phyloP scores from a whole-genome alignment of 2,888 invertebrate genomes.

The Trichogramma dendrolimi region DNA sequence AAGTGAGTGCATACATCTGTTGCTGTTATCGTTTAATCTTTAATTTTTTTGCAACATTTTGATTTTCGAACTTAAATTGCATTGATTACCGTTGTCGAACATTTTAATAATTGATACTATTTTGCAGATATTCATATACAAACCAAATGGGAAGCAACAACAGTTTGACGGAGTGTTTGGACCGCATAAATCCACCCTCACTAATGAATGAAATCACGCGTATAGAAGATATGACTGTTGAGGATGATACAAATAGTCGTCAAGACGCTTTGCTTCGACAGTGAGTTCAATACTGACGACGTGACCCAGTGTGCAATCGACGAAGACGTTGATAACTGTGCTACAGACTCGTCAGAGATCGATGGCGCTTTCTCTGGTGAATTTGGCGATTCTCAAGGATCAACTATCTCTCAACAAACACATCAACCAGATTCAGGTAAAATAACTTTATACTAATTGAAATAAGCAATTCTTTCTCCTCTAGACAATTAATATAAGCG shows the following conservation, averaged over 20 bases:
- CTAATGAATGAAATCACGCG: conserved; percentile 69
- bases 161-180: conserved; percentile 59
- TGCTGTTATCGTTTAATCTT: too few species aligned
- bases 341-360: conserved; percentile 60
- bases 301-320: conserved; percentile 25
- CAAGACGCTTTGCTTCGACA: conserved; percentile 57
- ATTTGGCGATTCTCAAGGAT: conserved; percentile 64
- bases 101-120: background rate
- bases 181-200: conserved; percentile 70
- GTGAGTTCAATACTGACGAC: conserved; percentile 54
- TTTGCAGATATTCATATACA: conserved; percentile 39
- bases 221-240: conserved; percentile 51
- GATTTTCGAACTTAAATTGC: too few species aligned
- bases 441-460: background rate
- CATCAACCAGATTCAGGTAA: conserved; percentile 43
- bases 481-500: too few species aligned
- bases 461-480: too few species aligned
- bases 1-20: conserved; percentile 29
- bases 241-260: conserved; percentile 49
- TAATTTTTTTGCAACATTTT: background rate
- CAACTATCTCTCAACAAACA: conserved; percentile 65
- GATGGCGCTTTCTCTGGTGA: conserved; percentile 67
- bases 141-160: conserved; percentile 50
- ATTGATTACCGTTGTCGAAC: too few species aligned
- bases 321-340: conserved; percentile 48